These are phyloP conservation scores for Xenotilapia flavipinnis DNA, from an alignment of 2,113 vertebrate species.

Conservation along the genomic window DNA sequence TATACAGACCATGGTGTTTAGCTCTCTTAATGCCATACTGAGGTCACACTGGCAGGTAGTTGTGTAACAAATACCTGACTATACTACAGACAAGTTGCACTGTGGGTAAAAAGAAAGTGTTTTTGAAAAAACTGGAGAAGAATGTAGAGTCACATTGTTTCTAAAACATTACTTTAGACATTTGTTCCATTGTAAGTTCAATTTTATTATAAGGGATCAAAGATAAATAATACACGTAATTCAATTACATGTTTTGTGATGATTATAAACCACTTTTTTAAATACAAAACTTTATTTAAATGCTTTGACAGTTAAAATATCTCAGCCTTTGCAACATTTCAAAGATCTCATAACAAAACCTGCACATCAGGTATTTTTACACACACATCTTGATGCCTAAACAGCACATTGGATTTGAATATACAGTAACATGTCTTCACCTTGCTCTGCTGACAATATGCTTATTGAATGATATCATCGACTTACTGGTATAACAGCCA, in stretches of 20 bases:
- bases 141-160: not conserved
- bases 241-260: not conserved
- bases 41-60: not conserved
- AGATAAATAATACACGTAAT: not conserved
- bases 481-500: not conserved
- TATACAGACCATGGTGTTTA: not conserved
- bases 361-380: not conserved
- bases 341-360: not conserved
- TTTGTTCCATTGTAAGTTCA: not conserved
- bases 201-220: not conserved
- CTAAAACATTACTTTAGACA: not conserved
- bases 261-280: not conserved
- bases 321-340: not conserved
- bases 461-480: conserved; percentile 22
- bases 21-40: not conserved
- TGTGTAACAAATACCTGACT: not conserved
- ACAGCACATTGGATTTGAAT: conserved; percentile 1
- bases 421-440: not conserved
- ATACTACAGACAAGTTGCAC: not conserved
- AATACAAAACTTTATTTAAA: not conserved
- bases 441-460: conserved; percentile 13
- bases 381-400: not conserved
- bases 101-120: not conserved
- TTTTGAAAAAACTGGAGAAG: not conserved
- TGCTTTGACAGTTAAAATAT: not conserved